Percentiles rank a stretch among this genome's conserved stretches.
These are phyloP conservation scores for Takifugu ocellatus DNA, from an alignment of 2,797 vertebrate species.

Conservation along the genomic window DNA sequence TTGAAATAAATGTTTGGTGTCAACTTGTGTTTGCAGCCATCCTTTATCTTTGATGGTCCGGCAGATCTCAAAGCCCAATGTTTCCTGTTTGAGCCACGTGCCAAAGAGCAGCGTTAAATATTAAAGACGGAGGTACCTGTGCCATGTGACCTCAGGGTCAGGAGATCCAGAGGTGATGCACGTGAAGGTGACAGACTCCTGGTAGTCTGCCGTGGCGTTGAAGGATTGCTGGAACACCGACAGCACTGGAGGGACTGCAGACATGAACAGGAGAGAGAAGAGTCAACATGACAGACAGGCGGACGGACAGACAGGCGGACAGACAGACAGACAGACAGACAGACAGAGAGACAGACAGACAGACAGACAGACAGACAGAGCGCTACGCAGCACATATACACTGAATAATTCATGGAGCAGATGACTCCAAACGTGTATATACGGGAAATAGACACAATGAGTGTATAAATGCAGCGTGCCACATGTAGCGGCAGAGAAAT, in stretches of 20 bases:
- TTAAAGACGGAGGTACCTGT: constrained; percentile 75
- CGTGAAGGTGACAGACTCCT: constrained; percentile 87
- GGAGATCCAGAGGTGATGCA: constrained; percentile 92
- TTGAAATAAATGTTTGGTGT: not conserved
- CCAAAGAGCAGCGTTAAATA: not conserved
- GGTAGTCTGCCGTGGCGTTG: constrained; percentile 94
- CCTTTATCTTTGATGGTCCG: not conserved
- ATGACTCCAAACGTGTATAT: no score
- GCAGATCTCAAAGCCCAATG: not conserved
- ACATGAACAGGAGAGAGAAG: constrained; percentile 16
- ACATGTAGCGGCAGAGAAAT: constrained; percentile 1
- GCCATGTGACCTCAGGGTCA: constrained; percentile 89
- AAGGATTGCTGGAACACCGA: constrained; percentile 87
- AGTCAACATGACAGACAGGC: no score
- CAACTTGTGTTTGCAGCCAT: not conserved
- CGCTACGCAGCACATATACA: not conserved
- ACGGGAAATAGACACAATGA: no score
- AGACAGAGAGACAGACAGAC: no score
- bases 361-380: not conserved
- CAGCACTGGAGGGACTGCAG: constrained; percentile 87
- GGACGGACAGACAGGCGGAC: no score
- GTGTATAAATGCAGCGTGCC: not conserved
- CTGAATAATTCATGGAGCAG: no score
- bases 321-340: no score
- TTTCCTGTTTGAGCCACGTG: not conserved